Conservation (phyloP, 2,797 vertebrate species). For the Perodicticus potto region DNA sequence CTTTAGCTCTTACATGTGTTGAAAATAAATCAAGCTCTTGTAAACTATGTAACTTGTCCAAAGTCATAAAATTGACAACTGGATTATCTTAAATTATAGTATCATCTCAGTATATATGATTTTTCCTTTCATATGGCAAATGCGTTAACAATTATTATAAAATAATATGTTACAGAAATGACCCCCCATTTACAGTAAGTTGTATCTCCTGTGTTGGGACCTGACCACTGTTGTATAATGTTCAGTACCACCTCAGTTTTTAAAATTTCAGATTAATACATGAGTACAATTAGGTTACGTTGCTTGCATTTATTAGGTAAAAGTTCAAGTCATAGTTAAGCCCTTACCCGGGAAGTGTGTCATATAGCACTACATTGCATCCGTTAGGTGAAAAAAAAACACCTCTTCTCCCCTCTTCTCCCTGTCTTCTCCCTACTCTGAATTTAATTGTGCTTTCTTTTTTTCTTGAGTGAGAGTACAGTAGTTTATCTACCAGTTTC, state of each 20-base stretch:
- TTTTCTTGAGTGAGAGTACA: too few relatives aligned
- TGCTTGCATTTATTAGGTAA: too few relatives aligned
- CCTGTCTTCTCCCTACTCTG: too few relatives aligned
- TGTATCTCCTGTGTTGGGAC: background rate
- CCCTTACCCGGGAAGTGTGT: too few relatives aligned
- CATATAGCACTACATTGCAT: too few relatives aligned
- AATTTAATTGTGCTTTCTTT: too few relatives aligned
- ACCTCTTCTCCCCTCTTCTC: too few relatives aligned
- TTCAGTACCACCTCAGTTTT: background rate
- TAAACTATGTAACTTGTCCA: background rate
- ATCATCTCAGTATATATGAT: background rate
- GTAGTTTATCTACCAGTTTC: too few relatives aligned
- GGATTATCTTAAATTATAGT: background rate
- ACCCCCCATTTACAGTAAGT: accelerated
- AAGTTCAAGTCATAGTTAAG: too few relatives aligned
- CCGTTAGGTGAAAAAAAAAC: too few relatives aligned
- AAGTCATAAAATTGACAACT: background rate
- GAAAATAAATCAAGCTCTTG: background rate
- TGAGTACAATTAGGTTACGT: too few relatives aligned
- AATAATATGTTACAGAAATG: background rate
- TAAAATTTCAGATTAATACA: too few relatives aligned
- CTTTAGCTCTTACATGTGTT: background rate
- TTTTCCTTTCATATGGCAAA: background rate
- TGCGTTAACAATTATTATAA: background rate
- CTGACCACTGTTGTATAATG: background rate